Base-by-base conservation (phyloP, 1,140 invertebrate species). In the Penaeus chinensis region DNA sequence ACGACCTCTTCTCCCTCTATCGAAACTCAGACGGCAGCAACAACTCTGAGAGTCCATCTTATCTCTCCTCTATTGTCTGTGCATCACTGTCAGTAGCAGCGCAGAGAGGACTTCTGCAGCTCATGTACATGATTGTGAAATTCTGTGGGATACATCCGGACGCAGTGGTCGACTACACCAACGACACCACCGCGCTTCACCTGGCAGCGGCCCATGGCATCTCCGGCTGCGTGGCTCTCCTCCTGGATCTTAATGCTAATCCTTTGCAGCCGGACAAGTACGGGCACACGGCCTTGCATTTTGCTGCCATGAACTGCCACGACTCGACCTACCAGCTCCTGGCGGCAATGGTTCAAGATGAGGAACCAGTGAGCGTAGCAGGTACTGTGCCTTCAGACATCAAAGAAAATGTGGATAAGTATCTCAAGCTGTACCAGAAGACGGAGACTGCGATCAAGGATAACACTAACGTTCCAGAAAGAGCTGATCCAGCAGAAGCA, bases 261-360 rank as follows among this genome's bases (percentile, higher is more conserved):
- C 22, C 47, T 13, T 47, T 80, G 8, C 11, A 71, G 3, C 62
- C 4, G 27, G 84, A 86, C 77, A 37, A 76, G 16, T 86, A 61
- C 11, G 63, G 47, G 3, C 85, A 87, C 20, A 87, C 85, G 13
- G 47, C 85, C 19, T 63, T 61, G n/a, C 85, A 87, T 54, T 77
- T 77, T 66, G 85, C 85, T 10, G 85, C 66, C 32, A 87, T 87
- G 85, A 82, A 82, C 76, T 66, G 79, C 11, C 85, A 87, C 22
- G 60, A 76, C 47, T 19, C 60, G 32, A 82, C 85, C 7, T 87
- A 82, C 32, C 42, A 80, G 62, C 79, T 63, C 54, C 66, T 87
- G 24, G 69, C 42, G n/a, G 69, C 62, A 20, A 62, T 20, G 77
- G 11, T 76, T 19, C 27, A 74, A 20, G 19, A 81, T 0, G 63